Evolutionary conservation across 2,888 invertebrate genomes (phyloP), one percentile per base, ranked within the genome.

Genomic region (Nemoura dubitans): DNA sequence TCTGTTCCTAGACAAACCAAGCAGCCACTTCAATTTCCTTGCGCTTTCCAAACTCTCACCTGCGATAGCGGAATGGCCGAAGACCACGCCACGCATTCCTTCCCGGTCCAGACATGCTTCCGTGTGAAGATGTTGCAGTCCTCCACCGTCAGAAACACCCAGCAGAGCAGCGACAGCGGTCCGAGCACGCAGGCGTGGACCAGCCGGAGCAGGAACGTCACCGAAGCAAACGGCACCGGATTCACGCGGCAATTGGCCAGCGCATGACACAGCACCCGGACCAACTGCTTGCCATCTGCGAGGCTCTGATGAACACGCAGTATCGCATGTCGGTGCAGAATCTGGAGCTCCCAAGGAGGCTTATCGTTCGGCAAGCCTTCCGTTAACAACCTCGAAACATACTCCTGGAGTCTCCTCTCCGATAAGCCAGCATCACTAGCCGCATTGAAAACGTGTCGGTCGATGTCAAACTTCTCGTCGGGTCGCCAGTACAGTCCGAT

Each of bases 271-370:
- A 88, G 88, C 26, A 88, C 85, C 5, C 92, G 90, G 14, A 93
- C 91, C 87, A 93, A 90, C 0, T 93, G 92, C 87, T 92, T 91
- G 16, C 93, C 93, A 89, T 93, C 93, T 0, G 92, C 92, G 42
- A 94, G 89, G 87, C 92, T 92, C 81, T 93, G 93, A 89, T 93
- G 93, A 76, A 92, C 91, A 0, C 93, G 89, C 77, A 93, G 90
- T 81, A 93, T 90, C 7, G 92, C 90, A 76, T 92, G 90, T 87
- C 92, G 90, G 1, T 91, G 90, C 16, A 93, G 88, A 6, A 93
- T 91, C 85, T 92, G 92, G 43, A 93, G 90, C 89, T 93, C 93
- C 94, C 94, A 94, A 7, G 93, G 91, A 0, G 93, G 93, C 86
- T 91, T 91, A 27, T 92, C 91, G 25, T 90, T 88, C 0, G 91